Evolutionary conservation across 1,140 invertebrate species (phyloP), one percentile per base, ranked within the genome.

Genomic region (Eumeta japonica): DNA sequence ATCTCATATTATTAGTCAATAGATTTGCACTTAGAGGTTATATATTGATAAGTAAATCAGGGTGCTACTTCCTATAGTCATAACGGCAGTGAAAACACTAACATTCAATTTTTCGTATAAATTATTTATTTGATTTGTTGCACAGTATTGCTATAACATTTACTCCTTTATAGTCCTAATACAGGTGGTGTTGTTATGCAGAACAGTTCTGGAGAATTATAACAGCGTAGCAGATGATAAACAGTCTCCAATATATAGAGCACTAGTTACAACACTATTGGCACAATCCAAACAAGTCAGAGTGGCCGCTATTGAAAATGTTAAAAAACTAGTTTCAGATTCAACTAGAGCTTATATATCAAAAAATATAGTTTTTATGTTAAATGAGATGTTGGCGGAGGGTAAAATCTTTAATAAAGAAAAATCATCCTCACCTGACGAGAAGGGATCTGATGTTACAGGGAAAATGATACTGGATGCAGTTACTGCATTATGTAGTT

Each of bases 401-500:
- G 62, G 68, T 3, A 77, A 74, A 43, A 53, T 63, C 37, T 62
- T 66, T n/a, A 43, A 31, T 0, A 47, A 37, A 10, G 72, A 73
- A 20, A 68, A 64, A 37, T 68, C 63, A 35, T 50, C 56, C 3
- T 54, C 58, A 0, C 43, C 63, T 0, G 68, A 70, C 7, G 62
- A 67, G 28, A 68, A 63, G 19, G 40, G 20, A 0, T 12, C 49
- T 0, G 70, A 75, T 16, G 55, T 77, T 1, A 67, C 63, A 0
- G 75, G 71, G 27, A 77, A 75, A 54, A 70, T 74, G 47, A 67
- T 77, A 33, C 38, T 70, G 10, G 76, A 80, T 35, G 74, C 70
- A 55, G 56, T 81, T 36, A 67, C 62, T 18, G 71, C 76, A 0
- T 39, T 82, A 24, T 81, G 79, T 59, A 75, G 77, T 9, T 70